These are phyloP conservation scores for Protomyctophum bolini DNA, from an alignment of 2,113 vertebrate genomes.

Conservation along the genomic window DNA sequence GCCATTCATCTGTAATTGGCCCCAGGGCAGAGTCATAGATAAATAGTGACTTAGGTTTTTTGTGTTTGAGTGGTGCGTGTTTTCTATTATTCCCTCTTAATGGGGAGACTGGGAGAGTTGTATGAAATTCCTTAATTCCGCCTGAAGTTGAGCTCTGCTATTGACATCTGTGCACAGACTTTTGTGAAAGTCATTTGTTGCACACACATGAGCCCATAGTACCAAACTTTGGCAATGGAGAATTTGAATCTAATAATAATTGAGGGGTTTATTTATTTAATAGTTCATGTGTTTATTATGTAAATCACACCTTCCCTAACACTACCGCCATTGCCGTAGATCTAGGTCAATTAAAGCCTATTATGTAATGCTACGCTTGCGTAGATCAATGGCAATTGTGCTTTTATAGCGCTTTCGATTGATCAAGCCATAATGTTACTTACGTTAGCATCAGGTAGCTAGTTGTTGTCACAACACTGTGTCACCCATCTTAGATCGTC, in stretches of 20 bases:
- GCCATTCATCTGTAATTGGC: conserved; percentile 66
- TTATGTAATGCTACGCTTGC: too few species aligned
- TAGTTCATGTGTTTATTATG: neutral
- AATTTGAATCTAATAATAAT: neutral
- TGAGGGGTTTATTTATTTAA: neutral
- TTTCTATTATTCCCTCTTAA: conserved; percentile 47
- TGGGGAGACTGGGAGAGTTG: conserved; percentile 27
- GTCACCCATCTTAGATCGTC: too few species aligned
- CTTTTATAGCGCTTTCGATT: too few species aligned
- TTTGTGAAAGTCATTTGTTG: conserved; percentile 36
- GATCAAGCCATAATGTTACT: too few species aligned
- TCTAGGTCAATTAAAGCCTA: too few species aligned
- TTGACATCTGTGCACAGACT: conserved; percentile 14
- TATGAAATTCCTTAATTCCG: conserved; percentile 39
- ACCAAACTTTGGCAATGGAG: too few species aligned
- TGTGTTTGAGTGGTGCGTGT: conserved; percentile 18
- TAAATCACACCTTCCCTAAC: too few species aligned
- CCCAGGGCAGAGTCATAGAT: conserved; percentile 41
- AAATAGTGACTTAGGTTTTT: conserved; percentile 59
- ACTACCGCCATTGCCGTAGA: too few species aligned
- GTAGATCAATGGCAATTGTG: too few species aligned
- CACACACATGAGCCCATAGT: neutral
- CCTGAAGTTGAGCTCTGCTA: conserved; percentile 30
- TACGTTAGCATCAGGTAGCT: too few species aligned
- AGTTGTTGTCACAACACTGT: too few species aligned